Evolutionary conservation across 2,888 invertebrate genomes (phyloP), one percentile per base, ranked within the genome.

Genomic region (Eupsilia transversa): DNA sequence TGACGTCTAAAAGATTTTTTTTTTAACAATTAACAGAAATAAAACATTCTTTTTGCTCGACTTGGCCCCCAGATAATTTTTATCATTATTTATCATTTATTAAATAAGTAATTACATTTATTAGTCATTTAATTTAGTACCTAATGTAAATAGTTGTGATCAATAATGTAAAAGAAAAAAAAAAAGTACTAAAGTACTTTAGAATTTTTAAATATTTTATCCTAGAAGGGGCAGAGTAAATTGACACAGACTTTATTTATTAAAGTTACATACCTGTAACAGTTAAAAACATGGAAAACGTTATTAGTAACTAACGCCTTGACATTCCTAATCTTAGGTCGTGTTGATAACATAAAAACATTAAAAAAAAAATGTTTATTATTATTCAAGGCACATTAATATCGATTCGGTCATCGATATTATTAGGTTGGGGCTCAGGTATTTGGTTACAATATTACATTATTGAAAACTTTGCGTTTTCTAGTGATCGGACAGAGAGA

Each of bases 341-440:
- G 33, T 38, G 14, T 54, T 77, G 77, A 61, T 79, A 82, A 76
- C 20, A 73, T n/a, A n/a, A n/a, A n/a, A n/a, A n/a, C n/a, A n/a
- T n/a, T n/a, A n/a, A n/a, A 67, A 64, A n/a, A 41, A n/a, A 71
- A 5, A 33, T 57, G 9, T 63, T 57, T n/a, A 56, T 63, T 43
- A 54, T 14, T 79, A 79, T 43, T 52, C 27, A 30, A 35, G 30
- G 9, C 23, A 35, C 6, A 30, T 35, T 59, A 59, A 41, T 33
- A 67, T 38, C 33, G 30, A 46, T 54, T n/a, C n/a, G n/a, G n/a
- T n/a, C n/a, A n/a, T n/a, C n/a, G n/a, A n/a, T n/a, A n/a, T n/a
- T n/a, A n/a, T 35, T 65, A 20, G 0, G 17, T 33, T n/a, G n/a
- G n/a, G n/a, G n/a, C n/a, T n/a, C n/a, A 49, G 9, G 43, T 43